Base-by-base conservation (phyloP, 2,797 vertebrate genomes). In the Periophthalmus magnuspinnatus region DNA sequence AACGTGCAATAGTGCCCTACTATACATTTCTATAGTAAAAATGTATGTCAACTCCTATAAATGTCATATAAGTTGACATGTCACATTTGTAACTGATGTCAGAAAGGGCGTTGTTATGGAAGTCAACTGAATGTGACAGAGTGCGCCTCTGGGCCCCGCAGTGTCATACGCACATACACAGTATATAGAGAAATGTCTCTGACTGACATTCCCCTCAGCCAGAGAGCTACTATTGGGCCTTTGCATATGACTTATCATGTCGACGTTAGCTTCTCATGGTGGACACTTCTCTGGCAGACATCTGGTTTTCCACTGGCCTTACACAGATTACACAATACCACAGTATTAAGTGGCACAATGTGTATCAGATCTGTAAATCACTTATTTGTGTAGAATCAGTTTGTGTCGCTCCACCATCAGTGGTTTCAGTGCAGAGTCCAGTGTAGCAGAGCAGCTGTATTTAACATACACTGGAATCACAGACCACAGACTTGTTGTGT, bases 191-290 rank as follows among this genome's bases (percentile, higher is more conserved):
- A 64, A 64, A 64, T 64, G 62, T 64, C 68, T 65, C 45, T 81
- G 73, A 80, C 67, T 86, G 78, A 77, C 83, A 83, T 79, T 84
- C 74, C 82, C 75, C 28, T 22, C 45, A 69, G 69, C 82, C 68
- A 70, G 61, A 67, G 33, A 16, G 13, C 47, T 72, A 74, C 67
- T 22, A 70, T 77, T 70, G 54, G 71, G 10, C 56, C 60, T 61
- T 70, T 54, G 72, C 69, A 28, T 64, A 69, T 72, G 21, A 61
- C 78, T 78, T 81, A 76, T 81, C 57, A 75, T 78, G 22, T 41
- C 24, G 54, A 72, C 72, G 81, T 84, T 57, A 75, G 61, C 36
- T 74, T 67, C 59, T 80, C 70, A 68, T 9, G 59, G 52, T 21
- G 60, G 67, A 64, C 16, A 32, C 6, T 32, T 56, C 32, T 3